Percentiles rank a stretch among this genome's conserved stretches.
These are phyloP conservation scores for Zelleria hepariella DNA, from an alignment of 2,888 invertebrate genomes.

Conservation along the genomic window DNA sequence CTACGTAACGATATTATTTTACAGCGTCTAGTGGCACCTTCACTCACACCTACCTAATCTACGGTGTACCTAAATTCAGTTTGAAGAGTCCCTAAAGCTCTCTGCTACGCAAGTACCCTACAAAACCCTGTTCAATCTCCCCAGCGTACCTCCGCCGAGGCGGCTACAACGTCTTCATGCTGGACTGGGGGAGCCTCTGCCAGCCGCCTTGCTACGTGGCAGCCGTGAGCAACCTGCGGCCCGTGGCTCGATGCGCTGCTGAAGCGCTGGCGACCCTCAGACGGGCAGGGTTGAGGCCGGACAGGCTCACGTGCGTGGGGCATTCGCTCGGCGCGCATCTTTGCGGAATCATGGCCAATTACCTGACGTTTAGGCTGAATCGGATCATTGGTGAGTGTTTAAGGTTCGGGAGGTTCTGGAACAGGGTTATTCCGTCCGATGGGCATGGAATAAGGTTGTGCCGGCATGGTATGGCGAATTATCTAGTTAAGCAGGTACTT, in stretches of 20 bases:
- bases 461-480: no score
- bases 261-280: constrained; percentile 75
- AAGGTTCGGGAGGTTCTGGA: no score
- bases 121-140: constrained; percentile 9
- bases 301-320: constrained; percentile 80
- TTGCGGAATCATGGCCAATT: constrained; percentile 82
- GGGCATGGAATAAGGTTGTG: no score
- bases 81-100: no score
- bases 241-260: constrained; percentile 80
- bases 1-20: no score
- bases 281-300: constrained; percentile 75
- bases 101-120: no score
- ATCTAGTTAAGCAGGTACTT: no score
- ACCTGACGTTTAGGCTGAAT: constrained; percentile 79
- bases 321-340: constrained; percentile 84
- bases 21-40: no score
- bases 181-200: constrained; percentile 82
- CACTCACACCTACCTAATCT: no score
- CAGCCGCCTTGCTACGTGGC: constrained; percentile 81
- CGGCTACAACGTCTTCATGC: constrained; percentile 81
- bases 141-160: constrained; percentile 81
- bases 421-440: no score
- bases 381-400: constrained; percentile 76
- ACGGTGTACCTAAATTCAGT: no score
- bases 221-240: constrained; percentile 81